Evolutionary conservation across 2,113 vertebrate genomes (phyloP), one percentile per base, ranked within the genome.

Genomic region (Lanius ludovicianus): DNA sequence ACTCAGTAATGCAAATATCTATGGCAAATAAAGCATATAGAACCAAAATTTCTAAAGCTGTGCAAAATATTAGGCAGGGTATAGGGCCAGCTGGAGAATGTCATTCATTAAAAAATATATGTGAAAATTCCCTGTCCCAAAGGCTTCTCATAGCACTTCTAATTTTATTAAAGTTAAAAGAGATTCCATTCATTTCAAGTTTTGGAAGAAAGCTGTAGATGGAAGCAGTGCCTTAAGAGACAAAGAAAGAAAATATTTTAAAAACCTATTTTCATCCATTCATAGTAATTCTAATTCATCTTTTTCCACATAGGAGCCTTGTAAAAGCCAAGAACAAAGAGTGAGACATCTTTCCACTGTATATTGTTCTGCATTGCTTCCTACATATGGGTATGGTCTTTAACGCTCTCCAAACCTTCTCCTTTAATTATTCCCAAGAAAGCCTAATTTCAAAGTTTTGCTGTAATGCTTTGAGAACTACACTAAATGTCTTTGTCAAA

Each of bases 171-270:
- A 81, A 79, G 49, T 79, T 87, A 69, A 93, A 87, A 89, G 67
- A 24, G 4, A 84, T 90, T 91, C 91, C 56, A 84, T 96, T 95
- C 88, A 86, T 76, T 68, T 82, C 50, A 85, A 85, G 33, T 87
- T 95, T 95, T 84, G 78, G 77, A 94, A 87, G 57, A 94, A 85
- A 94, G 67, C 30, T 95, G 71, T 55, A 90, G 91, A 81, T 85
- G 82, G 89, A 93, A 94, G 63, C 42, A 91, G 50, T 86, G 91
- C 63, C 91, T 95, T 94, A 87, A 83, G 70, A 87, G 57, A 65
- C 62, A 94, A 81, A 46, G 16, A 24, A 80, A 74, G 44, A 81
- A 81, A 49, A 49, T 19, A 44, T 28, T 59, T 75, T 20, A 11
- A 80, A 92, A 92, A 73, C 50, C 31, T 76, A 44, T 93, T 85